Evolutionary conservation across 2,888 invertebrate species (phyloP), one percentile per base, ranked within the genome.

Genomic region (Crossocerus cetratus): DNA sequence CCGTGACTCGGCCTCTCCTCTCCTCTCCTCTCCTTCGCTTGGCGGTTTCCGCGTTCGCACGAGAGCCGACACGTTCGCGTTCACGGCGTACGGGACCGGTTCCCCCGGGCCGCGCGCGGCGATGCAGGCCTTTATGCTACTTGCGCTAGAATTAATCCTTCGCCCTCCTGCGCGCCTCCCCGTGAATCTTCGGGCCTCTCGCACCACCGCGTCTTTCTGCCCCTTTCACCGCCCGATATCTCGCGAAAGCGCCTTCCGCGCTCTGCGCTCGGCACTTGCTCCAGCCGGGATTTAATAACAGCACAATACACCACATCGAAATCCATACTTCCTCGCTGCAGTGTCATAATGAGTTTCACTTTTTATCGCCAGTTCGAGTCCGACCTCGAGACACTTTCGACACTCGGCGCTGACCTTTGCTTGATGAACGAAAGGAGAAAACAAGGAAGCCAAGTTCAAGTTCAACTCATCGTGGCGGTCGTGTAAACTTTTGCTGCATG

Each of bases 21-120:
- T 64, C 54, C 67, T 56, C 69, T 58, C n/a, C 43, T 68, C n/a
- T n/a, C n/a, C n/a, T n/a, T n/a, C 76, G 78, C 68, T 74, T 79
- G 75, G 73, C 66, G 80, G 83, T 86, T 86, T 86, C 86, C 86
- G 86, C 83, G 83, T 86, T 85, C 85, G 83, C 83, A 72, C 78
- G 77, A 77, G 68, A 76, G 73, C 67, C 74, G 71, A 68, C 74
- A 71, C n/a, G n/a, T n/a, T n/a, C n/a, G 14, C 69, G 69, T 79
- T 75, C 72, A 72, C 75, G 69, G 74, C 67, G 32, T 3, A 76
- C 61, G 76, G 62, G 82, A 85, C 85, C 84, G 86, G 86, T 86
- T 86, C 75, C 63, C 83, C 76, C n/a, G n/a, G n/a, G n/a, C n/a
- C n/a, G n/a, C n/a, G n/a, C n/a, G n/a, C n/a, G 83, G 81, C 81